Evolutionary conservation across 1,140 invertebrate genomes (phyloP).

Genomic region (Achroia grisella): DNA sequence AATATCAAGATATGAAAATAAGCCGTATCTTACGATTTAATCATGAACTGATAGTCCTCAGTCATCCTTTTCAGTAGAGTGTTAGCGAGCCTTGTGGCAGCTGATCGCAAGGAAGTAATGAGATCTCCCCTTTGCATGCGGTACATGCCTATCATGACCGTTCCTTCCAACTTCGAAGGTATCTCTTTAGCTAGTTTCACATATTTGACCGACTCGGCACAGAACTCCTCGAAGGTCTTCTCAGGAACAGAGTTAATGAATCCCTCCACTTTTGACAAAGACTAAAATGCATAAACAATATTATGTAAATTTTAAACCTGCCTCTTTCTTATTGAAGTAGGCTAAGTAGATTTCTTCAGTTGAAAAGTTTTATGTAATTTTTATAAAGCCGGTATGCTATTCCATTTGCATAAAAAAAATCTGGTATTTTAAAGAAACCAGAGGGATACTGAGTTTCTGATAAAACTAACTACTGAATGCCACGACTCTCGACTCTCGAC

Average conservation of each 20-base stretch:
- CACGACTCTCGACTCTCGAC: no score
- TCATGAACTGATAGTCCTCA: slow-evolving; percentile 84
- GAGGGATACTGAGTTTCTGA: no score
- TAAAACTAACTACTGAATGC: no score
- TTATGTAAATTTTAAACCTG: no score
- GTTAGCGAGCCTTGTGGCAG: slow-evolving; percentile 81
- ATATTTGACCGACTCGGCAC: slow-evolving; percentile 78
- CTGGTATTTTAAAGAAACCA: no score
- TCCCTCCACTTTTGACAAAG: slow-evolving; percentile 74
- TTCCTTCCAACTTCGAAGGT: slow-evolving; percentile 77
- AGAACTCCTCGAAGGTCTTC: slow-evolving; percentile 80
- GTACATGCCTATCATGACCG: slow-evolving; percentile 87
- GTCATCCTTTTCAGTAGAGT: slow-evolving; percentile 84
- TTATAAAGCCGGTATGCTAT: no score
- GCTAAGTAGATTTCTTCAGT: no score
- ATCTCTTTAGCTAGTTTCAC: slow-evolving; percentile 78
- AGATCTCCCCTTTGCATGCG: slow-evolving; percentile 88
- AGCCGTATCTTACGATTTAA: slow-evolving; percentile 86
- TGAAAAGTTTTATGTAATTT: no score
- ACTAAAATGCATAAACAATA: no score
- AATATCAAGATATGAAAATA: no score
- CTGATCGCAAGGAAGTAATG: slow-evolving; percentile 80
- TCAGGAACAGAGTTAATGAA: slow-evolving; percentile 80
- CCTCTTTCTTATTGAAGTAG: no score
- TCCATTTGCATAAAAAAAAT: no score